phyloP scores from a whole-genome alignment of 2,888 invertebrate genomes.

The Oligia strigilis region DNA sequence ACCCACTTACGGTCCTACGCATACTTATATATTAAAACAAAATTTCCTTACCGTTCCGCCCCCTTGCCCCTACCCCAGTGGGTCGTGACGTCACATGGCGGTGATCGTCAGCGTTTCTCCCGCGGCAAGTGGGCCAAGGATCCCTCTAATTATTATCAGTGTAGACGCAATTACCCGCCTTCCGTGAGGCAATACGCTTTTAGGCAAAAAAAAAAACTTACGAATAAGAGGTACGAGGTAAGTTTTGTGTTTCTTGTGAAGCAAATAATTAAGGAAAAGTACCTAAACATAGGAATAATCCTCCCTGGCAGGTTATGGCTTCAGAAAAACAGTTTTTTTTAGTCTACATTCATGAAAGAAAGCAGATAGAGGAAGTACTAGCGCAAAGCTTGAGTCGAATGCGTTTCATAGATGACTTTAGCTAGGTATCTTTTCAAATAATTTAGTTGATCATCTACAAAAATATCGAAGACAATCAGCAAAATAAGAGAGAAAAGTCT shows the following conservation, averaged over 20 bases:
- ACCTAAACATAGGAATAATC: constrained; percentile 6
- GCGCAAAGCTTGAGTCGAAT: background rate
- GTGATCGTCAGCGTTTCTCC: constrained; percentile 62
- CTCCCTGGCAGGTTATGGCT: background rate
- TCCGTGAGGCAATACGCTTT: constrained; percentile 39
- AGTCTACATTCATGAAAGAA: background rate
- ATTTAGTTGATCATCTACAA: background rate
- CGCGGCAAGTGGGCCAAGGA: constrained; percentile 72
- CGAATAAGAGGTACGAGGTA: background rate
- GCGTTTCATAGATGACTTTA: too few species aligned
- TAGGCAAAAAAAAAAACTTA: constrained; percentile 19
- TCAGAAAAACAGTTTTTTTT: background rate
- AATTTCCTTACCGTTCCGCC: constrained; percentile 1
- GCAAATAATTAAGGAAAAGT: background rate
- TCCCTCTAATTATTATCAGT: constrained; percentile 70
- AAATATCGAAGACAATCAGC: background rate
- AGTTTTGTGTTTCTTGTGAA: background rate
- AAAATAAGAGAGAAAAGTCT: background rate
- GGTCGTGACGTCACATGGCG: constrained; percentile 50
- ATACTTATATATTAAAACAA: constrained; percentile 24
- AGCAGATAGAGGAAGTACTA: background rate
- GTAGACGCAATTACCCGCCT: constrained; percentile 51
- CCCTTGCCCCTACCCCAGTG: constrained; percentile 4
- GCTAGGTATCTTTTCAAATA: too few species aligned
- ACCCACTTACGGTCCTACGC: background rate